Base-by-base conservation (phyloP, 2,113 vertebrate species). In the Alethe diademata region DNA sequence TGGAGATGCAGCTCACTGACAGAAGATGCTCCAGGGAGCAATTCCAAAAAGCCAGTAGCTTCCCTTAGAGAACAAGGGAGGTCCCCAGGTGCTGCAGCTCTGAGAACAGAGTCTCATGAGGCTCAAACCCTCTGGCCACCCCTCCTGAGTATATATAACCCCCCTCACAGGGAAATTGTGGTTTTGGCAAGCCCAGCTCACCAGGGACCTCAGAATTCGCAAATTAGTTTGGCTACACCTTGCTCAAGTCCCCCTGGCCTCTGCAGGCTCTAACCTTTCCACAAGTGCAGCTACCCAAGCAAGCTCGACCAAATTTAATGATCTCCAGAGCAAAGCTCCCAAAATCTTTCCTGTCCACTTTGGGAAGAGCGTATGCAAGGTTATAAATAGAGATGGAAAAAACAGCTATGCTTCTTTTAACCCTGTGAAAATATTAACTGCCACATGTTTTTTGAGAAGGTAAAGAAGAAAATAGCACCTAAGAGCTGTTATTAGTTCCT, bases 401-500 rank as follows among this genome's bases (percentile, higher is more conserved):
- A 86, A 7, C 51, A 80, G 19, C 57, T 72, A 51, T 60, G 53
- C 36, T 80, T 19, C 40, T 93, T 92, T 96, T 89, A 93, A 74
- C 51, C 25, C 43, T 35, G 36, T 48, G 67, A 84, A 89, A 90
- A 90, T 88, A 92, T 80, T 88, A 80, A 61, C 66, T 58, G 51
- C 5, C 38, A 31, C 24, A 8, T 74, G 62, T 78, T 92, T 93
- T 97, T 62, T 92, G 64, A 93, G 65, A 95, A 87, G 64, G 80
- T 95, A 87, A 83, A 84, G 73, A 53, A 86, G 65, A 88, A 96
- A 95, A 96, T 95, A 97, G 78, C 83, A 72, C 65, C 93, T 91
- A 75, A 89, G 45, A 92, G 86, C 93, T 91, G 65, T 72, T 96
- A 93, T 95, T 96, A 92, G 83, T 89, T 96, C 72, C 88, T 95